phyloP scores from a whole-genome alignment of 2,113 vertebrate genomes.

The Todiramphus chloris region DNA sequence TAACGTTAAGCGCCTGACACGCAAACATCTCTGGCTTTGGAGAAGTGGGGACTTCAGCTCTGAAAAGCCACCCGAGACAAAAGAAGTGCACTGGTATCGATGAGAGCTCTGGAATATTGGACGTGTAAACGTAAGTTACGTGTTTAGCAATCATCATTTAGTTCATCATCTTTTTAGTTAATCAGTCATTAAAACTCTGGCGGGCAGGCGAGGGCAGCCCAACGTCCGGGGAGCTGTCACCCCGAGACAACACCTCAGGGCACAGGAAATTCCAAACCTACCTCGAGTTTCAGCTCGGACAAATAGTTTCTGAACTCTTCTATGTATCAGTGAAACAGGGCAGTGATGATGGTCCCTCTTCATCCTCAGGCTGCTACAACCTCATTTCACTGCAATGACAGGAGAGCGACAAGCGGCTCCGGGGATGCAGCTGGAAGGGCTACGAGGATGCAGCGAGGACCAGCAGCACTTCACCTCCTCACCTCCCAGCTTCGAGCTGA shows the following conservation, averaged over 20 bases:
- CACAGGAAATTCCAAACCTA: background rate
- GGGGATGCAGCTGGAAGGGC: background rate
- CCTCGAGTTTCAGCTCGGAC: background rate
- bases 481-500: background rate
- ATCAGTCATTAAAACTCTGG: background rate
- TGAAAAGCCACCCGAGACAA: background rate
- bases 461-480: fast-evolving
- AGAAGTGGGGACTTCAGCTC: background rate
- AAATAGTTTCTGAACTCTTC: background rate
- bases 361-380: background rate
- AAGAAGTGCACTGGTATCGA: background rate
- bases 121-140: background rate
- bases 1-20: background rate
- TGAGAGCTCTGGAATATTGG: background rate
- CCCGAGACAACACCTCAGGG: background rate
- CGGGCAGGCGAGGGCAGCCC: background rate
- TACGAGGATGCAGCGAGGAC: fast-evolving
- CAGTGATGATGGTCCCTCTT: background rate
- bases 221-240: background rate
- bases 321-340: background rate
- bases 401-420: background rate
- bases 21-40: background rate
- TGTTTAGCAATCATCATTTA: background rate
- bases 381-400: background rate
- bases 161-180: no score